phyloP scores from a whole-genome alignment of 2,888 invertebrate species.

The Drosophila anomelani region DNA sequence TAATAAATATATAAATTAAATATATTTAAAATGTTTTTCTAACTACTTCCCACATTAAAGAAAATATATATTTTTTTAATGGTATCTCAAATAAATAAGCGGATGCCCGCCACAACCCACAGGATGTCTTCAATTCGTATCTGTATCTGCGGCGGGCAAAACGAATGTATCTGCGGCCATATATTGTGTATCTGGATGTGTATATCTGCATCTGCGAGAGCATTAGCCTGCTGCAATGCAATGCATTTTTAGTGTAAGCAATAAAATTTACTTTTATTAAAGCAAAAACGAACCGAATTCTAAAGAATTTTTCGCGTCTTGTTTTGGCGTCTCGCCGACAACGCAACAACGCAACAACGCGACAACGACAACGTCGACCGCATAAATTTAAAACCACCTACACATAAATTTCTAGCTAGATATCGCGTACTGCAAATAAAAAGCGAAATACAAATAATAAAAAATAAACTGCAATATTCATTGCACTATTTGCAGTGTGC shows the following conservation, averaged over 20 bases:
- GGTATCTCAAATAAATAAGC: neutral
- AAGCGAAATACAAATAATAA: conserved; percentile 21
- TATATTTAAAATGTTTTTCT: too few relatives aligned
- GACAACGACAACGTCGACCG: conserved; percentile 41
- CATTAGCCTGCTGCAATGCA: conserved; percentile 30
- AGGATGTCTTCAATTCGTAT: conserved; percentile 61
- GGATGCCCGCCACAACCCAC: conserved; percentile 34
- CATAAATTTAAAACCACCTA: conserved; percentile 79
- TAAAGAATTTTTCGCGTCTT: conserved; percentile 75
- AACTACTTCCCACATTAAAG: too few relatives aligned
- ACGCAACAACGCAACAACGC: conserved; percentile 56
- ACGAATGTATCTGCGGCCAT: conserved; percentile 3
- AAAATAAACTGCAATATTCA: conserved; percentile 73
- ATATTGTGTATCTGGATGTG: conserved; percentile 15
- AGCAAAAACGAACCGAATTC: conserved; percentile 76
- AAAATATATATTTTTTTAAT: too few relatives aligned
- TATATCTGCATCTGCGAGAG: conserved; percentile 35
- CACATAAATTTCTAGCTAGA: conserved; percentile 72
- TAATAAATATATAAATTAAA: too few relatives aligned
- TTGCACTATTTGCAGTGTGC: conserved; percentile 59
- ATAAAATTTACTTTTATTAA: conserved; percentile 77
- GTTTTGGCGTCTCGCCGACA: conserved; percentile 60
- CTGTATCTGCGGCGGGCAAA: conserved; percentile 21
- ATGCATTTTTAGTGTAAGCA: conserved; percentile 64
- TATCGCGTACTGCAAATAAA: conserved; percentile 39